Percentiles rank a stretch among this genome's conserved stretches.
phyloP scores from a whole-genome alignment of 2,888 invertebrate genomes.

The Dicycla oo region DNA sequence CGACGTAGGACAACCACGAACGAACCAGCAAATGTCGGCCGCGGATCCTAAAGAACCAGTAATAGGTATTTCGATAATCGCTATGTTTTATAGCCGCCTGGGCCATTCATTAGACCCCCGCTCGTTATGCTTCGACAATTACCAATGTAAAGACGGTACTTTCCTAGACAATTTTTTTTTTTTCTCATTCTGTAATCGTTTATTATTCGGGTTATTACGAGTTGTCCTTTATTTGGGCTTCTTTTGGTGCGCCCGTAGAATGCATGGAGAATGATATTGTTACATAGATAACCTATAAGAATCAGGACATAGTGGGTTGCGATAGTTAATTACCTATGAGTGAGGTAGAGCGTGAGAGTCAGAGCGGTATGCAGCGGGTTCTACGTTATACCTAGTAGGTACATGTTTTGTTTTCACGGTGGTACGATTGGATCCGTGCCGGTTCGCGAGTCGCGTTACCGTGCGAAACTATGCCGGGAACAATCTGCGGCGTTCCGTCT shows the following conservation, averaged over 20 bases:
- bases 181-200: constrained; percentile 29
- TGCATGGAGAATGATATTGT: constrained; percentile 7
- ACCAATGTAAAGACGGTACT: constrained; percentile 48
- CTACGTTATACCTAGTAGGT: constrained; percentile 38
- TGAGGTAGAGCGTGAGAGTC: constrained; percentile 77
- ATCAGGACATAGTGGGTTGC: constrained; percentile 38
- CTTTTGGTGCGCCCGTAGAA: constrained; percentile 5
- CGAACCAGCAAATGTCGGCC: constrained; percentile 18
- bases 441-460: constrained; percentile 77
- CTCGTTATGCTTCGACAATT: constrained; percentile 62
- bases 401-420: constrained; percentile 65
- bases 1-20: constrained; percentile 12
- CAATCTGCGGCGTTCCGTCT: constrained; percentile 60
- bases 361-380: constrained; percentile 49
- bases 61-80: constrained; percentile 42
- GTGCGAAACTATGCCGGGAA: constrained; percentile 83
- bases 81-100: constrained; percentile 52
- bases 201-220: constrained; percentile 15
- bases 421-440: constrained; percentile 70
- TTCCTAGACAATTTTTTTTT: constrained; percentile 31
- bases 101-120: constrained; percentile 60
- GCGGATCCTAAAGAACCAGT: constrained; percentile 24
- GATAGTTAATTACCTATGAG: constrained; percentile 57
- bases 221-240: constrained; percentile 14
- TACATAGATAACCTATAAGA: constrained; percentile 7